Base-by-base conservation (phyloP, 2,797 vertebrate genomes). In the Chiroxiphia lanceolata region DNA sequence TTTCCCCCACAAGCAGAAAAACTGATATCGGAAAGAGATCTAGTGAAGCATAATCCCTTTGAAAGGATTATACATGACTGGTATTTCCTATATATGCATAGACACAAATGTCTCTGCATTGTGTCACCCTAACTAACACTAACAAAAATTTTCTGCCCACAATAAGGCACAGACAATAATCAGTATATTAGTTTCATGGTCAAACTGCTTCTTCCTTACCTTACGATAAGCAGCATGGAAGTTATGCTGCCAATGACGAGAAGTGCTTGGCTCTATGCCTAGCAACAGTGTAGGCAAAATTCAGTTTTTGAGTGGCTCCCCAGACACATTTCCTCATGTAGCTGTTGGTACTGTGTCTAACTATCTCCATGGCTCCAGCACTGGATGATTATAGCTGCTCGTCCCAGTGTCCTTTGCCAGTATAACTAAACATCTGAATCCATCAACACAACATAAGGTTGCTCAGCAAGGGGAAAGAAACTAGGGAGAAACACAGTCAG, bases 211-310 rank as follows among this genome's bases (percentile, higher is more conserved):
- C 70, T 89, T 93, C 70, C 44, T 64, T 87, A 84, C 74, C 74
- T 94, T 90, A 59, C 83, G 94, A 93, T 74, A 94, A 93, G 90
- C 59, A 48, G 67, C 83, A 83, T 60, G 86, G 83, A 82, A 90
- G 70, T 64, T 83, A 54, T 70, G 81, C 78, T 92, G 89, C 71
- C 89, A 95, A 68, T n/a, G 56, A 79, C 64, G 51, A 63, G 16
- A 88, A 86, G 47, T 42, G 59, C 51, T 95, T 96, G 93, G 93
- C 95, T 94, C 63, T 90, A 94, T 48, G 95, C 93, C 93, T 94
- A 87, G 92, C 93, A 96, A 95, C 70, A 69, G 51, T n/a, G 88
- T 84, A 84, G 77, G 81, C 90, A 95, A 93, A 95, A 95, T 84
- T 76, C 88, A 83, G 51, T 36, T 93, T 87, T 51, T 79, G 59